Conservation (phyloP, 2,797 vertebrate genomes). For the Paramormyrops hopkinsi region DNA sequence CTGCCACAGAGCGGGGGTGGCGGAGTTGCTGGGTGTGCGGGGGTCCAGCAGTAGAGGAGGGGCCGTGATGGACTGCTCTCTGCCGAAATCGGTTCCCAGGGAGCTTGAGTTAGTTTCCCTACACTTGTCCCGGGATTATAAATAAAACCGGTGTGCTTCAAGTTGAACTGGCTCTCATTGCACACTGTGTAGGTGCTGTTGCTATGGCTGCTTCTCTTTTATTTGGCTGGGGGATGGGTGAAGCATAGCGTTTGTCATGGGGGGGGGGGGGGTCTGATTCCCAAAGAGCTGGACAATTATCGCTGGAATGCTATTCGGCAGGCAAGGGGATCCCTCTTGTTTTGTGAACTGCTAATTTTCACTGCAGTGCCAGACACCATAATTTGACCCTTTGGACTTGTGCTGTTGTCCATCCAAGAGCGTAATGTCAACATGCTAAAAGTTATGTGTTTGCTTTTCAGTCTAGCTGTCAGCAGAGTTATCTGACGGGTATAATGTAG, state of each 20-base stretch:
- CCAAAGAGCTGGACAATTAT: constrained; percentile 14
- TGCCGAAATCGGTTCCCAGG: constrained; percentile 21
- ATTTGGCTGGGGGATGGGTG: neutral
- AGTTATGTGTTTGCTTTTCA: neutral
- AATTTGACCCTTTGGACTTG: neutral
- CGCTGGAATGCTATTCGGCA: constrained; percentile 15
- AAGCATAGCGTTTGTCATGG: neutral
- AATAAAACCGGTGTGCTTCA: constrained; percentile 26
- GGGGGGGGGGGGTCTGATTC: neutral
- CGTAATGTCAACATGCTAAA: neutral
- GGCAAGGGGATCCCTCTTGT: neutral
- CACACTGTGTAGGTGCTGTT: constrained; percentile 21
- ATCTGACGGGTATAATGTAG: neutral
- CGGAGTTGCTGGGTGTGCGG: constrained; percentile 21
- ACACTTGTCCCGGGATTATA: neutral
- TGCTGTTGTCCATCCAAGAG: neutral
- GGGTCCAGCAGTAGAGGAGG: constrained; percentile 14
- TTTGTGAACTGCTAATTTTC: neutral
- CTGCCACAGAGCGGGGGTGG: neutral
- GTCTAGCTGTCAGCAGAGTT: neutral
- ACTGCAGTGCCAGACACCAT: neutral
- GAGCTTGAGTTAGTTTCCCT: neutral
- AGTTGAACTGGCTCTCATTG: constrained; percentile 26
- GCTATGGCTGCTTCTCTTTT: constrained; percentile 24
- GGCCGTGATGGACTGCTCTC: constrained; percentile 23